Evolutionary conservation across 2,113 vertebrate genomes (phyloP).

Genomic region (Delphinapterus leucas): DNA sequence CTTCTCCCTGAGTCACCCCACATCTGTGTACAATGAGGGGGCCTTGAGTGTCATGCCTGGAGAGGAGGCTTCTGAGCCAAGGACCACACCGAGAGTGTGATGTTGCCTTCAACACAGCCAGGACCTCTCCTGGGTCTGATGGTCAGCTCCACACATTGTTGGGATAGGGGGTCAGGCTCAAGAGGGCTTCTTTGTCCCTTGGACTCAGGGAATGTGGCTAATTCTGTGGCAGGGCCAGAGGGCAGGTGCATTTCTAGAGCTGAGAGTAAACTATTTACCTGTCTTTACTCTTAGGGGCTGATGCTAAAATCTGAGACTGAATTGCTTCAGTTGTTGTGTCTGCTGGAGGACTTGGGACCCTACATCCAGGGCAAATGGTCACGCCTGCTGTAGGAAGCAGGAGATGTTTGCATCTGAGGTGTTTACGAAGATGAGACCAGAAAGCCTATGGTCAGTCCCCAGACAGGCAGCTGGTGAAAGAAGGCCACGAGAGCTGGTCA

Average conservation of each 20-base stretch:
- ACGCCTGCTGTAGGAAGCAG: not conserved
- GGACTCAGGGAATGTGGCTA: not conserved
- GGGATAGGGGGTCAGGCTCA: not conserved
- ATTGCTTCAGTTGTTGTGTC: not conserved
- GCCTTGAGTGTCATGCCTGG: not conserved
- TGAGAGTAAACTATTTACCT: not conserved
- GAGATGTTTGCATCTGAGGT: not conserved
- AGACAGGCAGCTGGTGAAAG: not conserved
- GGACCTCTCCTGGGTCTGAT: not conserved
- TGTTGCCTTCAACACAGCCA: not conserved
- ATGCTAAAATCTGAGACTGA: not conserved
- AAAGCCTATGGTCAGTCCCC: not conserved
- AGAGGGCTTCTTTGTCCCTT: not conserved
- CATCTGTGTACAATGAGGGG: fast-evolving
- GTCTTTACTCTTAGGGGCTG: not conserved
- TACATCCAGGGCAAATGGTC: not conserved
- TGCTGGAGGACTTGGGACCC: not conserved
- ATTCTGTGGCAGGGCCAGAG: not conserved
- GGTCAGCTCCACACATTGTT: not conserved
- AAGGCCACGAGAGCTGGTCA: not conserved
- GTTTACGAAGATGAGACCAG: not conserved
- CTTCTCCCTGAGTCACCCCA: not conserved
- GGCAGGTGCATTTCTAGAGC: not conserved
- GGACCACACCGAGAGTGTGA: not conserved
- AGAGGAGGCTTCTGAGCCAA: not conserved